Evolutionary conservation across 2,797 vertebrate genomes (phyloP), one percentile per base, ranked within the genome.

Genomic region (Manis pentadactyla): DNA sequence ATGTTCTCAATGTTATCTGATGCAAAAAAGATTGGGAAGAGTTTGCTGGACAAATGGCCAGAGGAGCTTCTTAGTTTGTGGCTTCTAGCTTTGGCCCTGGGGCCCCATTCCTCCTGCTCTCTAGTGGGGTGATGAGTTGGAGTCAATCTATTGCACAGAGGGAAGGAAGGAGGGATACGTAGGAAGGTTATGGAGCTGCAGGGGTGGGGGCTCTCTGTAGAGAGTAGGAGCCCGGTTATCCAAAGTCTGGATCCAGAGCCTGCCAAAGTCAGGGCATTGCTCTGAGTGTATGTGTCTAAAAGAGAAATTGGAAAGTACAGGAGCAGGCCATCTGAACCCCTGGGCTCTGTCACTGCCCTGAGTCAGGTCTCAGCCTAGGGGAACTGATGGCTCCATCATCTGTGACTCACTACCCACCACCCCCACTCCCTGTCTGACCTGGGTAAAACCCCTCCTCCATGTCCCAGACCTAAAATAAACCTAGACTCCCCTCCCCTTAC

Each of bases 321-420:
- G 63, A 69, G 31, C 59, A 12, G 69, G 12, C 69, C 21, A 18
- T 84, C 21, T 59, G 51, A 90, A 68, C 34, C 49, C 87, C 8
- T 12, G 25, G 66, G 42, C 57, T 82, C 63, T 59, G 92, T 87
- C 83, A 37, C 46, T 69, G 75, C 27, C 66, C 93, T 97, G 98
- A 97, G 93, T 98, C 96, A 97, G 84, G 90, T 85, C 94, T 96
- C 81, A 89, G 89, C 8, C 29, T 85, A 49, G 83, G 73, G 78
- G 59, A 97, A 87, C 87, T 87, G 61, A 96, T 74, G 71, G 74
- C 83, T 94, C 96, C 87, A 96, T 97, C 93, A 97, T 95, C 77
- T 90, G 55, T 97, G 97, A 97, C 74, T 97, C 96, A 97, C 87
- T 19, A 23, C 29, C 64, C 31, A 68, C 29, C 37, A 91, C 29